These are phyloP conservation scores for Geotrupes spiniger DNA, from an alignment of 2,888 invertebrate species.

Conservation along the genomic window DNA sequence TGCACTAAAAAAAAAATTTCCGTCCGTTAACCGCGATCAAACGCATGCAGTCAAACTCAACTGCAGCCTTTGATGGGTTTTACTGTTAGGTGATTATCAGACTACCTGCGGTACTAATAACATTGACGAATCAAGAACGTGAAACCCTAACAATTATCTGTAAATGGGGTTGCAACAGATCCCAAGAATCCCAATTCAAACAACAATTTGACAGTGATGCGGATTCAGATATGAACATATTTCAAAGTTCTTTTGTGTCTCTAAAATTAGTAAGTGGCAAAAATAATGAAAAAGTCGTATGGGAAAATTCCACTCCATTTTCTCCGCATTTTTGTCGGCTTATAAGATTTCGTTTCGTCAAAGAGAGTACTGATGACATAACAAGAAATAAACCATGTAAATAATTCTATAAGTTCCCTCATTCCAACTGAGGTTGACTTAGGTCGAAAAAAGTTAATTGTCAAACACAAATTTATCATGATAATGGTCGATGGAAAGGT, in stretches of 20 bases:
- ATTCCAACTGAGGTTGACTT: not conserved
- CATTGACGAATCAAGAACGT: slow-evolving; percentile 16
- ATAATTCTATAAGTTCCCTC: not conserved
- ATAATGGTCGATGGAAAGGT: not conserved
- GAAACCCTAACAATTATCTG: slow-evolving; percentile 16
- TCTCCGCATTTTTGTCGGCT: not conserved
- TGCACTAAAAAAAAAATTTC: no score
- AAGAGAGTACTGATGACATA: not conserved
- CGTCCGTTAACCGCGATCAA: no score
- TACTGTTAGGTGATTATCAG: no score
- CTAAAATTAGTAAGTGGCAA: not conserved
- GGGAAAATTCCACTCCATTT: not conserved
- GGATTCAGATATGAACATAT: slow-evolving; percentile 10
- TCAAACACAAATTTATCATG: not conserved
- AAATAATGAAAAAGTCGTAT: slow-evolving; percentile 1
- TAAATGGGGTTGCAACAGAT: slow-evolving; percentile 28
- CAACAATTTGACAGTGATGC: slow-evolving; percentile 11
- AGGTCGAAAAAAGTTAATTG: not conserved
- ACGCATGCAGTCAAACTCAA: no score
- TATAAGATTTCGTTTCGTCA: not conserved
- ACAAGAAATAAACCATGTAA: not conserved
- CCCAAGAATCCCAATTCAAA: slow-evolving; percentile 14
- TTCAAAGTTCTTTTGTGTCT: slow-evolving; percentile 11
- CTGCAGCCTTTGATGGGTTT: no score
- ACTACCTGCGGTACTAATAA: no score